phyloP scores from a whole-genome alignment of 2,888 invertebrate species.

The Crepidodera aurea region DNA sequence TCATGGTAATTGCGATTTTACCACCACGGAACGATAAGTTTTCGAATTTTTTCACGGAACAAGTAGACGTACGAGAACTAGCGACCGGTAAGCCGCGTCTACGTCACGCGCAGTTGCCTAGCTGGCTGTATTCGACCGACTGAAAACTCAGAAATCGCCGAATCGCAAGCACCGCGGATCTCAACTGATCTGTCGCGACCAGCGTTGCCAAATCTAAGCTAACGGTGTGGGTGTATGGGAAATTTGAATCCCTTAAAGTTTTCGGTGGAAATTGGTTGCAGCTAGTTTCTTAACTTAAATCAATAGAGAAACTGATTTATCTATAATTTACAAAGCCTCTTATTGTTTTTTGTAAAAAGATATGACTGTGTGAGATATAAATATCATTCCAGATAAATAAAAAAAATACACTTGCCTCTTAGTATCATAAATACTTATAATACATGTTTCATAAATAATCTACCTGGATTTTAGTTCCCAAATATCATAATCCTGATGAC shows the following conservation, averaged over 20 bases:
- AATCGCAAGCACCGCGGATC: conserved; percentile 35
- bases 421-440: too few species aligned
- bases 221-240: neutral
- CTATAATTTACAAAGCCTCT: too few species aligned
- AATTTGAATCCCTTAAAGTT: neutral
- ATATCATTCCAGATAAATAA: too few species aligned
- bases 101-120: conserved; percentile 11
- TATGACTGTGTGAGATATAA: too few species aligned
- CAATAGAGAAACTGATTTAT: too few species aligned
- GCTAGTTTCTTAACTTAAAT: too few species aligned
- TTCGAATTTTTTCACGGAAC: conserved; percentile 16
- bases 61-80: neutral
- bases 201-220: conserved; percentile 19
- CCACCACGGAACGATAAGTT: neutral
- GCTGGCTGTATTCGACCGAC: conserved; percentile 32
- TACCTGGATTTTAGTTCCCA: too few species aligned
- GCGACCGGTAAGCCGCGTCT: conserved; percentile 17
- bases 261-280: too few species aligned
- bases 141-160: conserved; percentile 34
- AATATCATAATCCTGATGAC: too few species aligned
- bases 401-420: too few species aligned
- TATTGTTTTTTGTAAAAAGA: too few species aligned
- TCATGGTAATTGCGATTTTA: neutral
- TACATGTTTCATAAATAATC: too few species aligned
- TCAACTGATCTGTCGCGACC: conserved; percentile 34